A percentile compares a stretch with the other conserved stretches of the same genome.
Evolutionary conservation across 2,113 vertebrate genomes (phyloP).

Genomic region (Petaurus breviceps): DNA sequence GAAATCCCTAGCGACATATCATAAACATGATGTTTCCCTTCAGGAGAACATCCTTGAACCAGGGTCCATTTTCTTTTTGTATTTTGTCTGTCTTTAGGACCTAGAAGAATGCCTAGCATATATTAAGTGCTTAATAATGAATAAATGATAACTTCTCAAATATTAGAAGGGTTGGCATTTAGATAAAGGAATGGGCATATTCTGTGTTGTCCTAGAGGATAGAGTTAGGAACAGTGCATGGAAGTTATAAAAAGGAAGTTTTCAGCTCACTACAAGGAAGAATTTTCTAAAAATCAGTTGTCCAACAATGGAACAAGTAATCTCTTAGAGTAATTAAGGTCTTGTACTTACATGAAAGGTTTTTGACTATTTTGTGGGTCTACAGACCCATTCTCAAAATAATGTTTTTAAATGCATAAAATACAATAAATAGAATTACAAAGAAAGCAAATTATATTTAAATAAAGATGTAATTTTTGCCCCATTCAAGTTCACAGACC

Average conservation of each 20-base stretch:
- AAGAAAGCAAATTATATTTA: neutral
- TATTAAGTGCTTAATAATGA: neutral
- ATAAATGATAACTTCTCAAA: neutral
- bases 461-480: neutral
- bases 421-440: neutral
- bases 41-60: neutral
- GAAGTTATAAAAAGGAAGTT: neutral
- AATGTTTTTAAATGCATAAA: neutral
- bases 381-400: neutral
- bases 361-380: neutral
- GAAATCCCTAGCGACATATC: neutral
- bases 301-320: neutral
- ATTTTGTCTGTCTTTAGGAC: neutral
- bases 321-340: neutral
- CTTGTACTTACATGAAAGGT: neutral
- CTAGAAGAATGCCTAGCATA: neutral
- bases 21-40: neutral
- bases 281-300: neutral
- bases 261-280: neutral
- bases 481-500: neutral
- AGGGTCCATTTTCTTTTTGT: neutral
- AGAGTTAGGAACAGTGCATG: neutral
- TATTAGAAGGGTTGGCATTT: neutral
- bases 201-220: neutral
- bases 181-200: neutral